Conservation (phyloP, 2,113 vertebrate genomes). For the Myodes glareolus region DNA sequence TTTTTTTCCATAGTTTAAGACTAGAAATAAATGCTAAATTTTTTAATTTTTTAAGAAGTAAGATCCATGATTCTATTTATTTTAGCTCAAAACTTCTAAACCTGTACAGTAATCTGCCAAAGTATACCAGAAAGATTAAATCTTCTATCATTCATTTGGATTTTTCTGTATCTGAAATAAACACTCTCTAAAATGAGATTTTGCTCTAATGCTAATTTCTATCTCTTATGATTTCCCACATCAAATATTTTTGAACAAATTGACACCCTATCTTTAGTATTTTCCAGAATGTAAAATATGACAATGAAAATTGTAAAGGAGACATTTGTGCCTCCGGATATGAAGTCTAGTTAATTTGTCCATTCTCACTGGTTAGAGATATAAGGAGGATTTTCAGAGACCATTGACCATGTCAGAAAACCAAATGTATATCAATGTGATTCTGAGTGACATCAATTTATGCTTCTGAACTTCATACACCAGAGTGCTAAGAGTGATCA, state of each 20-base stretch:
- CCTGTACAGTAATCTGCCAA: conserved; percentile 9
- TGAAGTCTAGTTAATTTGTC: not conserved
- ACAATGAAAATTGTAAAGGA: not conserved
- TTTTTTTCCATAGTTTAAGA: conserved; percentile 3
- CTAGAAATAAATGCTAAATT: not conserved
- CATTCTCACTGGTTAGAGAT: not conserved
- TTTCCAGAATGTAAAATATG: not conserved
- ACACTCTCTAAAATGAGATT: not conserved
- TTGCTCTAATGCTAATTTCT: not conserved
- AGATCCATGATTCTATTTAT: not conserved
- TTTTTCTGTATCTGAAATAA: conserved; percentile 1
- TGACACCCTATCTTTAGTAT: not conserved
- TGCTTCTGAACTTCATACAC: not conserved
- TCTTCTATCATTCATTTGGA: not conserved
- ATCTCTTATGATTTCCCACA: not conserved
- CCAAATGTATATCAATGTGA: not conserved
- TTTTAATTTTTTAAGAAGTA: not conserved
- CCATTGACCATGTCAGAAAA: not conserved
- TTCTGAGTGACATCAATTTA: not conserved
- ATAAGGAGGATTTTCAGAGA: not conserved
- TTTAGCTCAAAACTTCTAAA: conserved; percentile 44
- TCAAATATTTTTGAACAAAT: not conserved
- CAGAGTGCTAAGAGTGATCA: not conserved
- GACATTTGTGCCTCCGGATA: not conserved
- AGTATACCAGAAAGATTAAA: not conserved